Conservation (phyloP, 2,113 vertebrate species). For the Pluvianellus socialis region DNA sequence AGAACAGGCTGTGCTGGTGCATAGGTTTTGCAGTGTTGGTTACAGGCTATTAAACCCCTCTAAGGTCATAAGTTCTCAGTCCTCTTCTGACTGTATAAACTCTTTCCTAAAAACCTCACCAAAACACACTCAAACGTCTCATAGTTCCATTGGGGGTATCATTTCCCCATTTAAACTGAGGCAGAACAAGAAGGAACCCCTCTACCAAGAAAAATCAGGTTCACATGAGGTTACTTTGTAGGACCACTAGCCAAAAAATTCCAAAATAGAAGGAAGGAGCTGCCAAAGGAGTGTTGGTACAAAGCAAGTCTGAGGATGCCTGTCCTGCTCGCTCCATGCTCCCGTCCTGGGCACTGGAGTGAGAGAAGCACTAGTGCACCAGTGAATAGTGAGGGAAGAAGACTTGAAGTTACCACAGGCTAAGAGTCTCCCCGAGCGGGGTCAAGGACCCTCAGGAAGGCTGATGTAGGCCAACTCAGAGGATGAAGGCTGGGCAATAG, state of each 20-base stretch:
- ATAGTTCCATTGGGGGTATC: background rate
- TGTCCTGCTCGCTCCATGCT: background rate
- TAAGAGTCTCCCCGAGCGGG: rapidly evolving
- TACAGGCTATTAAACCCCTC: conserved; percentile 31
- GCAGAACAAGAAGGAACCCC: background rate
- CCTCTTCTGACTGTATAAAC: background rate
- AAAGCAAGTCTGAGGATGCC: background rate
- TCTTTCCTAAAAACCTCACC: background rate
- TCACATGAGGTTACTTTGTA: background rate
- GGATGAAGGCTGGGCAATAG: background rate
- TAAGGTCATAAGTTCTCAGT: background rate
- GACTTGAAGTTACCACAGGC: background rate
- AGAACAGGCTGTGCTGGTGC: conserved; percentile 31
- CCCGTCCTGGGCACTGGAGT: background rate
- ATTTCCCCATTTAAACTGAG: background rate
- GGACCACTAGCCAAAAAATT: background rate
- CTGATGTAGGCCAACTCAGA: background rate
- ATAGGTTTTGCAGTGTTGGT: conserved; percentile 7
- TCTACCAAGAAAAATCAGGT: background rate
- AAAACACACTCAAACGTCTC: background rate
- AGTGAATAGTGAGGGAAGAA: background rate
- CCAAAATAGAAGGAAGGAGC: background rate
- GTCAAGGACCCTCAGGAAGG: background rate
- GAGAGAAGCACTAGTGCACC: background rate
- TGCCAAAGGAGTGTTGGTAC: background rate